Evolutionary conservation across 1,140 invertebrate species (phyloP), one percentile per base, ranked within the genome.

Genomic region (Elymnias hypermnestra): DNA sequence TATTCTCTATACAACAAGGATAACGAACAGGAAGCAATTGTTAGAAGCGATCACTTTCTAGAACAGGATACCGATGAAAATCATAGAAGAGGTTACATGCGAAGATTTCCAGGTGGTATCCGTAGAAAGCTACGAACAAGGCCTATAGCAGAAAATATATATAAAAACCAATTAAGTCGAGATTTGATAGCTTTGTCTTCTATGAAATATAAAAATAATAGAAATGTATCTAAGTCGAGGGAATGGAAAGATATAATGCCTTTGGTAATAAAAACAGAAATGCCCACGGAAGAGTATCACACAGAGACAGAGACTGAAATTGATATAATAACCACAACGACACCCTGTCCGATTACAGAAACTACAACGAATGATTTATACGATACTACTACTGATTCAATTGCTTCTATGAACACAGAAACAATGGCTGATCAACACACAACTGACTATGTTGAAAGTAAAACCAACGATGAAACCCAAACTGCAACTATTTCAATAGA

Each of bases 101-200:
- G 63, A n/a, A 48, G 68, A 26, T 72, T 65, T 44, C 67, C 77
- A 5, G 23, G 54, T 19, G 52, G 48, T 12, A 31, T 62, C 37
- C 61, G 72, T 6, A 70, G 64, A 46, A 77, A 70, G 50, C 42
- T 79, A 39, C 59, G 75, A 12, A 67, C 70, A 49, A 59, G 71
- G 40, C 75, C 81, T 9, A 43, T 48, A 39, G 4, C 58, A 31
- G 81, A 73, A 28, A 65, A 58, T 21, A 69, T 64, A 18, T 58
- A 55, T 33, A 81, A 82, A 63, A 60, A 53, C 22, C 75, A 79
- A 41, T 36, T 76, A 41, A 81, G 63, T 45, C 67, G 73, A 59
- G 79, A 83, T 57, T 59, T 83, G 41, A 67, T 77, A 47, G 54
- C 75, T 43, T 43, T 75, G 40, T 70, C 64, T 22, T 53, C 68